Evolutionary conservation across 2,888 invertebrate genomes (phyloP).

Genomic region (Pristionchus arcanus): DNA sequence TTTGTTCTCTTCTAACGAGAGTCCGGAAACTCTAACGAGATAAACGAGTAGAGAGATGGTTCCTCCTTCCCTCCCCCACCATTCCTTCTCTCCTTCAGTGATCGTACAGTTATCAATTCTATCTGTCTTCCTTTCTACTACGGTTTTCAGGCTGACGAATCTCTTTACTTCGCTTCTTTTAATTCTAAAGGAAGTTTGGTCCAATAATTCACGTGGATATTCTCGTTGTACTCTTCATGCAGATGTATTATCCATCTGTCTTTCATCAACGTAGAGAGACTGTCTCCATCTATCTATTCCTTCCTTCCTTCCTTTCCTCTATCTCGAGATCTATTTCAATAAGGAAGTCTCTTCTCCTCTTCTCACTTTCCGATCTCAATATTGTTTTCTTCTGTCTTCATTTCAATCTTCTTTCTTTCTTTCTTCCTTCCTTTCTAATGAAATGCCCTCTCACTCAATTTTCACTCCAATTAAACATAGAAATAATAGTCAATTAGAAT

Average conservation of each 20-base stretch:
- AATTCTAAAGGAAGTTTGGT: neutral
- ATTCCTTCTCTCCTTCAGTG: neutral
- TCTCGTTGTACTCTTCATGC: neutral
- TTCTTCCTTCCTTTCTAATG: neutral
- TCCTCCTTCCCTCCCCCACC: neutral
- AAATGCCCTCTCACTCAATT: neutral
- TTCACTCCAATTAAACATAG: conserved; percentile 30
- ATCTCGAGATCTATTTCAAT: neutral
- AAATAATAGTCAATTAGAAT: conserved; percentile 15
- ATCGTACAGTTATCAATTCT: neutral
- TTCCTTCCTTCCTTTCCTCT: neutral
- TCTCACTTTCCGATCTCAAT: neutral
- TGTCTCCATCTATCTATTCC: neutral
- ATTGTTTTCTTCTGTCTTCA: neutral
- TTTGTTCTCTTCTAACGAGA: conserved; percentile 2
- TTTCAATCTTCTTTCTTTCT: conserved; percentile 11
- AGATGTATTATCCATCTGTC: neutral
- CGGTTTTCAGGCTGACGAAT: too few species aligned
- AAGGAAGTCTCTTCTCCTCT: neutral
- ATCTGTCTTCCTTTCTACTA: too few species aligned
- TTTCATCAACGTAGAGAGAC: neutral
- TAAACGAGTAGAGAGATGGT: neutral
- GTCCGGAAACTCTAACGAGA: conserved; percentile 8
- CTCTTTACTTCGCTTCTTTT: neutral
- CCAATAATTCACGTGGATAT: neutral